Conservation (phyloP, 2,113 vertebrate genomes). For the Cyanocitta stelleri region DNA sequence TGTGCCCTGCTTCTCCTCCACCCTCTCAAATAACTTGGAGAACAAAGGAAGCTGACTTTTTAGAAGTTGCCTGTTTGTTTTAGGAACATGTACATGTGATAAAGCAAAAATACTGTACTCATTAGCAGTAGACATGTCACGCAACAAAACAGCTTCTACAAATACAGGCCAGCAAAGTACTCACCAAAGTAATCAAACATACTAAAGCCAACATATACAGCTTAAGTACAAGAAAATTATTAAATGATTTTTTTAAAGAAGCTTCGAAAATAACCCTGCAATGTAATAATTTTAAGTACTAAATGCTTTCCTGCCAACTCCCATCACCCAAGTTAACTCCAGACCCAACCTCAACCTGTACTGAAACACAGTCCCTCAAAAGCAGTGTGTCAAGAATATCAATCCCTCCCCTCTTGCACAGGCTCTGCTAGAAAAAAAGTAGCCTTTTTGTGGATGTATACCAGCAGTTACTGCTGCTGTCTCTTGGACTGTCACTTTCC, state of each 20-base stretch:
- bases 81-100: background rate
- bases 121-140: background rate
- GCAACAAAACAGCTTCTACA: background rate
- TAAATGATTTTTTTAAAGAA: background rate
- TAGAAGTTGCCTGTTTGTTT: background rate
- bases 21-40: background rate
- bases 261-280: background rate
- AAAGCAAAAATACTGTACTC: background rate
- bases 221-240: background rate
- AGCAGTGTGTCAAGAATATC: background rate
- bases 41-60: background rate
- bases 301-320: background rate
- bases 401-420: background rate
- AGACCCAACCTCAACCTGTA: background rate
- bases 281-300: background rate
- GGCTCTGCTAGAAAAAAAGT: background rate
- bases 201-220: background rate
- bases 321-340: background rate
- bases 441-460: background rate
- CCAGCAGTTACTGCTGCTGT: background rate
- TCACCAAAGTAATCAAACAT: background rate
- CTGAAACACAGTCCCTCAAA: background rate
- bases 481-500: background rate
- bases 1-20: background rate
- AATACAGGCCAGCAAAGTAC: background rate